Conservation (phyloP, 1,140 invertebrate species). For the Sarcophaga peregrina region DNA sequence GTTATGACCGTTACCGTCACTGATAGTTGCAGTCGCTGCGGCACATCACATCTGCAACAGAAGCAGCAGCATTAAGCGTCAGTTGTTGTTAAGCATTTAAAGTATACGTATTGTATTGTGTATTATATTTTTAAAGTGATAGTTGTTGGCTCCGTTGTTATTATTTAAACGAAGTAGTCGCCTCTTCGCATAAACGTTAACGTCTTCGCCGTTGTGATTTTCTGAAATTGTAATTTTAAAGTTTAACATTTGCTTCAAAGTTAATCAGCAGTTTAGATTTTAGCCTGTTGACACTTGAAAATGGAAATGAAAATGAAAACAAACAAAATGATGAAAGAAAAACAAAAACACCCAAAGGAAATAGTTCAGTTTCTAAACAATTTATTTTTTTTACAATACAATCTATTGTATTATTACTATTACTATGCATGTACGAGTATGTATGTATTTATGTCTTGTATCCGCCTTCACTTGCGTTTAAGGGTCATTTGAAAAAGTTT, state of each 20-base stretch:
- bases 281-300: conserved; percentile 11
- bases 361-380: too few relatives aligned
- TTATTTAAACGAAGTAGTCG: not conserved
- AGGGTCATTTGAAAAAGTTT: too few relatives aligned
- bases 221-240: not conserved
- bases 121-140: not conserved
- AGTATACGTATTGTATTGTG: too few relatives aligned
- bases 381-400: too few relatives aligned
- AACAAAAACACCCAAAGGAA: too few relatives aligned
- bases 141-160: not conserved
- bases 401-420: too few relatives aligned
- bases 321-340: not conserved
- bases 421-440: too few relatives aligned
- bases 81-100: not conserved
- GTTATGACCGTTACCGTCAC: not conserved
- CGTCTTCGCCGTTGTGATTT: not conserved
- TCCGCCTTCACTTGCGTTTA: too few relatives aligned
- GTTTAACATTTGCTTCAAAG: conserved; percentile 11
- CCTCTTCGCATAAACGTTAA: not conserved
- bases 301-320: not conserved
- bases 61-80: not conserved
- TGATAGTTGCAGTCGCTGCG: not conserved
- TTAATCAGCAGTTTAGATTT: conserved; percentile 22
- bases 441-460: too few relatives aligned
- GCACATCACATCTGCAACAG: not conserved